Evolutionary conservation across 1,140 invertebrate genomes (phyloP).

Genomic region (Zaprionus taronus): DNA sequence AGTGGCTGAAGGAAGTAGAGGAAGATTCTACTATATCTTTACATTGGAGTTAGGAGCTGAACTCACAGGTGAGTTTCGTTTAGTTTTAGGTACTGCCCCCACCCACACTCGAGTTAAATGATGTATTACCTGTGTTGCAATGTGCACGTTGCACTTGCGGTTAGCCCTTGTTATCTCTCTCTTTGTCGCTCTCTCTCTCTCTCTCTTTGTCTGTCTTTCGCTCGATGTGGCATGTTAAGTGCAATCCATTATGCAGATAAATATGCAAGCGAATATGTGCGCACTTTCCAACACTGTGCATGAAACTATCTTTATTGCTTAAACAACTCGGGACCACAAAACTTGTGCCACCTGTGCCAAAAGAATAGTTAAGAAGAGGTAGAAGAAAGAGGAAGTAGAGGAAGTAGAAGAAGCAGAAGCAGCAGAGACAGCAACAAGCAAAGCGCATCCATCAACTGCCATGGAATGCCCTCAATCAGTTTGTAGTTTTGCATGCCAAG

Average conservation of each 20-base stretch:
- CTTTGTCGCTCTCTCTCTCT: neutral
- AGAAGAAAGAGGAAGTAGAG: neutral
- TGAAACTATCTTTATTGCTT: constrained; percentile 18
- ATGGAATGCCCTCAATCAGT: constrained; percentile 33
- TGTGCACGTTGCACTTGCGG: constrained; percentile 62
- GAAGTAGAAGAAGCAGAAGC: neutral
- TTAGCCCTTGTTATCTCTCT: constrained; percentile 34
- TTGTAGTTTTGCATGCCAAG: constrained; percentile 21
- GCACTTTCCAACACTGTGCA: constrained; percentile 8
- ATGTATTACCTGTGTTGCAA: constrained; percentile 59
- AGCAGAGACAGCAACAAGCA: constrained; percentile 10
- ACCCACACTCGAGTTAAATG: constrained; percentile 53
- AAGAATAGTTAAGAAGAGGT: constrained; percentile 4
- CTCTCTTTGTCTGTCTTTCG: neutral
- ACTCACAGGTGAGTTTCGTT: constrained; percentile 59
- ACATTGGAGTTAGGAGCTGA: constrained; percentile 19
- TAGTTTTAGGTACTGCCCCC: neutral
- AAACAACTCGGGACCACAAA: constrained; percentile 10
- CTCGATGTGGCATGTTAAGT: constrained; percentile 78
- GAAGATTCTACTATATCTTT: constrained; percentile 13
- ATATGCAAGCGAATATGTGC: constrained; percentile 30
- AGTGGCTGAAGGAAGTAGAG: neutral
- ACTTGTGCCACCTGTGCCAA: constrained; percentile 20
- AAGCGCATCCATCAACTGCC: constrained; percentile 29
- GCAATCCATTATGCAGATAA: constrained; percentile 82